Evolutionary conservation across 2,888 invertebrate genomes (phyloP).

Genomic region (Muschampia plurimacula): DNA sequence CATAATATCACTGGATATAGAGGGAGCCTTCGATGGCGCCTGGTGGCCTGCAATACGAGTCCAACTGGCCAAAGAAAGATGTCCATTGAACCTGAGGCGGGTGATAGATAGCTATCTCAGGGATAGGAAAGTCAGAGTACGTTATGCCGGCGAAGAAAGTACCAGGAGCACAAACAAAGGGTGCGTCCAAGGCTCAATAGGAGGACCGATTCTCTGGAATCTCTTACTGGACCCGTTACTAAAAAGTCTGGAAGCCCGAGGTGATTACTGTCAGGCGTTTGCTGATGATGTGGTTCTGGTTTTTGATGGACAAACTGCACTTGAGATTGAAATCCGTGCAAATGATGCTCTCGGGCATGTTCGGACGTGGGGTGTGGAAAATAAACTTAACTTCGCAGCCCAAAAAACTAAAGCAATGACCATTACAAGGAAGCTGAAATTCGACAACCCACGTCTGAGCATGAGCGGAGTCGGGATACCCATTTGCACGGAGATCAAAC

Average conservation of each 20-base stretch:
- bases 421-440: constrained; percentile 36
- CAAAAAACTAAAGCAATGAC: constrained; percentile 39
- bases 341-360: constrained; percentile 43
- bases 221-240: constrained; percentile 41
- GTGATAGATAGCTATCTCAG: constrained; percentile 29
- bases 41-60: constrained; percentile 42
- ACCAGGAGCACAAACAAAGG: constrained; percentile 33
- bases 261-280: constrained; percentile 40
- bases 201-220: constrained; percentile 44
- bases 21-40: constrained; percentile 34
- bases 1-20: constrained; percentile 36
- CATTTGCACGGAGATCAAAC: constrained; percentile 28
- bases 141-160: constrained; percentile 22
- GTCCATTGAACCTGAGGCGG: constrained; percentile 12
- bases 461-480: constrained; percentile 37
- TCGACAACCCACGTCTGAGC: constrained; percentile 35
- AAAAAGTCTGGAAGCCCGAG: constrained; percentile 22
- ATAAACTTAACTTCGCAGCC: constrained; percentile 39
- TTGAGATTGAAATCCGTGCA: constrained; percentile 32
- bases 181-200: constrained; percentile 37
- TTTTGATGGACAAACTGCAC: constrained; percentile 29
- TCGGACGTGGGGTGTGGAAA: constrained; percentile 39
- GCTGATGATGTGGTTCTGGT: constrained; percentile 18
- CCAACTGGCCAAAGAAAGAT: constrained; percentile 30
- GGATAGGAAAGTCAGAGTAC: constrained; percentile 10